Base-by-base conservation (phyloP, 2,113 vertebrate species). In the Willisornis vidua region DNA sequence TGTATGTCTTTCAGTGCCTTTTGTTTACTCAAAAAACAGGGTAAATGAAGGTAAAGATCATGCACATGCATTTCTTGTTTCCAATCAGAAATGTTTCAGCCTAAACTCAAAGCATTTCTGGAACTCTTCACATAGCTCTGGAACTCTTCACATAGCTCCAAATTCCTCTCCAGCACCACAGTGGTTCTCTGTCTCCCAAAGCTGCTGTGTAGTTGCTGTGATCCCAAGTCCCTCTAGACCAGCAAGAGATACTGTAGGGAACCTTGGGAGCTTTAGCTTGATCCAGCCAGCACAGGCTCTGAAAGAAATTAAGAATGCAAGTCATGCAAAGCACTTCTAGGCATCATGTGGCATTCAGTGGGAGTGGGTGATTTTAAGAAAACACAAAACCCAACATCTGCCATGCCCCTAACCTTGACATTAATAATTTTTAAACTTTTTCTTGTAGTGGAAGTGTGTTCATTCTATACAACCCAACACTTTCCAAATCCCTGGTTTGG, bases 41-140 rank as follows among this genome's bases (percentile, higher is more conserved):
- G 6, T 14, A 70, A 28, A 4, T 17, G 26, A 28, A 70, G 70
- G 61, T 28, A 52, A 58, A 57, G 84, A 25, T 16, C 12, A 19
- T 2, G 5, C 14, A 35, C 2, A 1, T 24, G 12, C 5, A 5
- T 6, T 43, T 78, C 29, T 54, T 43, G 1, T 77, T 81, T 67
- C 43, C 33, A 54, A 77, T 33, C 10, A 14, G 41, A 43, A 74
- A 48, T 19, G 12, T 18, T 59, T 73, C 39, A 80, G 23, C 41
- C 46, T 77, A 49, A 86, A 77, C 37, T 48, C 61, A 66, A 71
- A 71, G 22, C 10, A 13, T 43, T 75, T 76, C 39, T 89, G 39
- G 33, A 83, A 48, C 0, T 0, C 17, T 19, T 65, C 2, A 4
- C 37, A 37, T 37, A 37, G 37, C 37, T 37, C 37, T 37, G 37